phyloP scores from a whole-genome alignment of 2,113 vertebrate genomes.

The Boulengeromyrus knoepffleri region DNA sequence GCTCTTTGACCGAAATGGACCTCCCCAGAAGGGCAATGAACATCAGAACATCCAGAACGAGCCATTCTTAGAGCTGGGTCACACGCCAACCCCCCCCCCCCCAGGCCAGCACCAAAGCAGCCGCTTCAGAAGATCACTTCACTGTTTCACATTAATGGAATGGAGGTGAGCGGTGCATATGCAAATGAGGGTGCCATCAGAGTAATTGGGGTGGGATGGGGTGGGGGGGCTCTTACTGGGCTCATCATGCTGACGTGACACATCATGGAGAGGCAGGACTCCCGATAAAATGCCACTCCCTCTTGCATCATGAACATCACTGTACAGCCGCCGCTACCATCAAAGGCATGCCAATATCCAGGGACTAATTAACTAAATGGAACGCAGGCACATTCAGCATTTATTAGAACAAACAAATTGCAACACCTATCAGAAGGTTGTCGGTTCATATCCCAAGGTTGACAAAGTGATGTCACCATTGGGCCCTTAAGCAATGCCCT shows the following conservation, averaged over 20 bases:
- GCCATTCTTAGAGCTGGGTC: background rate
- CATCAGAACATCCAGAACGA: background rate
- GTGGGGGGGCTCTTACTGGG: background rate
- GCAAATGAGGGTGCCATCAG: background rate
- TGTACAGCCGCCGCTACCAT: background rate
- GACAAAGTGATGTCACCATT: background rate
- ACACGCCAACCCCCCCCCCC: background rate
- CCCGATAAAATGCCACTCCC: background rate
- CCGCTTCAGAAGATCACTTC: background rate
- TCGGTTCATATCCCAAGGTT: background rate
- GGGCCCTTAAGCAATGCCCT: background rate
- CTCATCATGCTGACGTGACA: background rate
- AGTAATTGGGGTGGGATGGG: background rate
- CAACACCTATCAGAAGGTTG: background rate
- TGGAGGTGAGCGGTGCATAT: background rate
- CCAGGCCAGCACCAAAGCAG: background rate
- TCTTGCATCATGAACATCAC: background rate
- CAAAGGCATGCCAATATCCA: background rate
- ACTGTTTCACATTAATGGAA: background rate
- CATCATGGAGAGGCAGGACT: background rate
- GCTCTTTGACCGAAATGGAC: background rate
- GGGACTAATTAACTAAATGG: background rate
- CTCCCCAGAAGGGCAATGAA: background rate
- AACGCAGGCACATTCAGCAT: background rate
- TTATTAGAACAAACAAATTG: background rate